Percentiles rank a stretch among this genome's conserved stretches.
phyloP scores from a whole-genome alignment of 2,113 vertebrate genomes.

The Amphiprion ocellaris region DNA sequence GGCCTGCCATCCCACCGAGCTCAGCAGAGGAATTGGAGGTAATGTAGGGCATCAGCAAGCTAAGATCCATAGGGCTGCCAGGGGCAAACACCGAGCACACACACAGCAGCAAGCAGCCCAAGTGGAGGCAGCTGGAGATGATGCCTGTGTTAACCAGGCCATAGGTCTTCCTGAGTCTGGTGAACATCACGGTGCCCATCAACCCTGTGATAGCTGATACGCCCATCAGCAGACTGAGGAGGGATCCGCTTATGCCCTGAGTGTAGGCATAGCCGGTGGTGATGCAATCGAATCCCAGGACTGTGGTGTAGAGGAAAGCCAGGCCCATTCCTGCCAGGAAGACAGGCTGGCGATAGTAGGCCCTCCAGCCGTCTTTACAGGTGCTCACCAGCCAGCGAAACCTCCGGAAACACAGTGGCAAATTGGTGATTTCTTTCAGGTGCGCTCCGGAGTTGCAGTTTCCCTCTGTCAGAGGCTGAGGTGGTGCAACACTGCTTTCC shows the following conservation, averaged over 20 bases:
- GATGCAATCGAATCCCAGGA: slow-evolving; percentile 89
- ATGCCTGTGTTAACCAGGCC: slow-evolving; percentile 85
- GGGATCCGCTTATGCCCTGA: slow-evolving; percentile 87
- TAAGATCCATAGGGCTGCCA: slow-evolving; percentile 86
- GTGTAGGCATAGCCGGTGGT: slow-evolving; percentile 86
- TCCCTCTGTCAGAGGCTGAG: slow-evolving; percentile 61
- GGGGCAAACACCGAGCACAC: slow-evolving; percentile 88
- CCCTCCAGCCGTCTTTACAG: slow-evolving; percentile 84
- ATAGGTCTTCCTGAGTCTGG: slow-evolving; percentile 81
- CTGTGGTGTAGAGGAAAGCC: slow-evolving; percentile 87
- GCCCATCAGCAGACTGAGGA: slow-evolving; percentile 87
- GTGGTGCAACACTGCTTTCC: slow-evolving; percentile 40
- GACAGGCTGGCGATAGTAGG: slow-evolving; percentile 83
- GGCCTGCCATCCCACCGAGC: slow-evolving; percentile 69
- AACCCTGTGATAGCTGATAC: slow-evolving; percentile 85
- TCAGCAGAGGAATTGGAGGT: slow-evolving; percentile 75
- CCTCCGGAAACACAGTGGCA: slow-evolving; percentile 74
- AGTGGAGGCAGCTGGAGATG: slow-evolving; percentile 85
- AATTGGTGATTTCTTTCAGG: slow-evolving; percentile 60
- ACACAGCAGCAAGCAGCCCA: slow-evolving; percentile 85
- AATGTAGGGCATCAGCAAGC: slow-evolving; percentile 76
- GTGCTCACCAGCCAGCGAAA: slow-evolving; percentile 75
- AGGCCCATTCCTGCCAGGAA: slow-evolving; percentile 87
- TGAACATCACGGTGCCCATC: slow-evolving; percentile 86
- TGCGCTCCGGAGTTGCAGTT: slow-evolving; percentile 62